A percentile compares a stretch with the other conserved stretches of the same genome.
Conservation (phyloP, 2,113 vertebrate genomes). For the Ameiurus melas region DNA sequence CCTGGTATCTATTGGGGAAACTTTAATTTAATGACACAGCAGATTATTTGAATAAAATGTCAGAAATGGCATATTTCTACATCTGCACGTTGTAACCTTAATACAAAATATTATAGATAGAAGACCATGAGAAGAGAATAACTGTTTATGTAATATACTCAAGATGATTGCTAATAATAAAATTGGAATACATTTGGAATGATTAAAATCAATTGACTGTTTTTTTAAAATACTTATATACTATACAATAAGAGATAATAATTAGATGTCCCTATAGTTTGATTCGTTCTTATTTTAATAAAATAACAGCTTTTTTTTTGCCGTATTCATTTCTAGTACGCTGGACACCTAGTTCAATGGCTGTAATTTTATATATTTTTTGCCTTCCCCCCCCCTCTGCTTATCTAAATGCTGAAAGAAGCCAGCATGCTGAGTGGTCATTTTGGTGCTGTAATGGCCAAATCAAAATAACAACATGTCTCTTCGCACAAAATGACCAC, state of each 20-base stretch:
- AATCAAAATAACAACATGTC: slow-evolving; percentile 82
- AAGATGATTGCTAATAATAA: background rate
- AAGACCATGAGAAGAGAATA: background rate
- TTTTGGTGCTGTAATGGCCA: slow-evolving; percentile 73
- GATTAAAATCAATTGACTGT: background rate
- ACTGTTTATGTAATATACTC: background rate
- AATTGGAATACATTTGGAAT: background rate
- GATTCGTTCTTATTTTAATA: slow-evolving; percentile 10
- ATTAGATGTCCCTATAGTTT: background rate
- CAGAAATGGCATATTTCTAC: slow-evolving; percentile 7
- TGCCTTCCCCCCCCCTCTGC: slow-evolving; percentile 21
- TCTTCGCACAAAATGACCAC: slow-evolving; percentile 80
- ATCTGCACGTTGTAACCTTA: background rate
- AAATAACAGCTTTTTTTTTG: slow-evolving; percentile 13
- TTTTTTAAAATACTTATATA: background rate
- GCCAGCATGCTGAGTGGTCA: slow-evolving; percentile 70
- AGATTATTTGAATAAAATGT: slow-evolving; percentile 18
- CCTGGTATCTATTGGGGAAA: slow-evolving; percentile 35
- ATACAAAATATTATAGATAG: slow-evolving; percentile 2
- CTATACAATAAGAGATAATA: background rate
- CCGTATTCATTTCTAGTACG: slow-evolving; percentile 3
- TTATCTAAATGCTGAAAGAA: slow-evolving; percentile 60
- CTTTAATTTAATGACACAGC: slow-evolving; percentile 67
- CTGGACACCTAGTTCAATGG: slow-evolving; percentile 43
- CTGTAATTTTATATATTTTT: slow-evolving; percentile 50